Base-by-base conservation (phyloP, 1,140 invertebrate genomes). In the Drosophila fuyamai region DNA sequence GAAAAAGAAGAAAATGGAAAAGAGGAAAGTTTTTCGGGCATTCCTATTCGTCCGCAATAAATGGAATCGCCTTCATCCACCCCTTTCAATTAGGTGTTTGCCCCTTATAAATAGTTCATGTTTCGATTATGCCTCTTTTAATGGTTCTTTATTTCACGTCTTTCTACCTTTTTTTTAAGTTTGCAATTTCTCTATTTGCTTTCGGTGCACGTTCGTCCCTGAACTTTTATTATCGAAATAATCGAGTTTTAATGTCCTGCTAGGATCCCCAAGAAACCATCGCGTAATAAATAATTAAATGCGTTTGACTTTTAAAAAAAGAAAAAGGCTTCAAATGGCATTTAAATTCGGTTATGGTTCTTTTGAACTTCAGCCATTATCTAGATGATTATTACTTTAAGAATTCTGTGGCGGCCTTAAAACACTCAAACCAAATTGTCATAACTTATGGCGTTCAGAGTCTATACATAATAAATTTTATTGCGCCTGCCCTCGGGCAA, bases 261-360 rank as follows among this genome's bases (percentile, higher is more conserved):
- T 40, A 36, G 36, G 16, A 76, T n/a, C 40, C 77, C 73, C 51
- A 67, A 47, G 58, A 76, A 63, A 60, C 9, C 35, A 61, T 50
- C 50, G 50, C 81, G 73, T 84, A 84, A 84, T 84, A 84, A 84
- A 88, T 89, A 86, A 86, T 76, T 86, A 88, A 86, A 58, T 72
- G 46, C 23, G 65, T 51, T 50, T 44, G 44, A 16, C 46, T 35
- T 40, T 44, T 29, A 57, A 58, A 51, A 54, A 76, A 38, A 40
- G 47, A 63, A 59, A 76, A 81, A 67, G 83, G 75, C 61, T 79
- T 73, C 55, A 61, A 70, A 66, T 54, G 59, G 66, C 75, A 68
- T 83, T 60, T 61, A 70, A 71, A 83, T 71, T 70, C 41, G 47
- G 23, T 71, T 48, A 75, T 60, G 48, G 57, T 66, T 76, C 54